Evolutionary conservation across 2,797 vertebrate genomes (phyloP).

Genomic region (Melopsittacus undulatus): DNA sequence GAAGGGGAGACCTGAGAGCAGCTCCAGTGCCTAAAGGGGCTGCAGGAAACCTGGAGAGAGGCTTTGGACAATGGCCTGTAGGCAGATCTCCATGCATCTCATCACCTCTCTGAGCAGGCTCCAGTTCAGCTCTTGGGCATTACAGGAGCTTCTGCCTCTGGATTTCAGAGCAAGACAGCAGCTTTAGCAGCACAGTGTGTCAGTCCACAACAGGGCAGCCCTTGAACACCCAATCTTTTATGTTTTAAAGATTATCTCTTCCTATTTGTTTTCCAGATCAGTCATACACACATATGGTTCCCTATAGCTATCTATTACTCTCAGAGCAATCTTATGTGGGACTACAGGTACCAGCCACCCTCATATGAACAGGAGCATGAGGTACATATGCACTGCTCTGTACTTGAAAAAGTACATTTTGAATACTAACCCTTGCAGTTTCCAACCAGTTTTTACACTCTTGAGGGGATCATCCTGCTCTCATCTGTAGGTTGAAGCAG

Average conservation of each 20-base stretch:
- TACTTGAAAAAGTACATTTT: background rate
- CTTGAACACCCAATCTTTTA: too few relatives aligned
- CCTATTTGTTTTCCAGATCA: background rate
- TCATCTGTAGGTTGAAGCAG: background rate
- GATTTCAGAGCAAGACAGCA: background rate
- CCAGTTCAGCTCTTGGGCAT: background rate
- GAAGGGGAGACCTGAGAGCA: background rate
- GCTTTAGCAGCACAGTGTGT: rapidly evolving
- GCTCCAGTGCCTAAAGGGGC: background rate
- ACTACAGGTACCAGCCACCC: background rate
- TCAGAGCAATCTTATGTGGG: background rate
- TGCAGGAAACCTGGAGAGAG: background rate
- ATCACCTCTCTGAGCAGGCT: background rate
- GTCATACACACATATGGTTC: background rate
- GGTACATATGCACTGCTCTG: rapidly evolving
- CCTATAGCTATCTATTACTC: background rate
- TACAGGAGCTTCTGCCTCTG: background rate
- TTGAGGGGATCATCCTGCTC: background rate
- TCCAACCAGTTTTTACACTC: background rate
- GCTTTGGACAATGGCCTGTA: background rate
- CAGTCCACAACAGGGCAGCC: background rate
- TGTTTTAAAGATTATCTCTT: background rate
- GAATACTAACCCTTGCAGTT: background rate
- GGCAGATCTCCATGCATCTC: background rate
- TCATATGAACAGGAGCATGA: background rate